Base-by-base conservation (phyloP, 2,888 invertebrate genomes). In the Tridacna crocea region DNA sequence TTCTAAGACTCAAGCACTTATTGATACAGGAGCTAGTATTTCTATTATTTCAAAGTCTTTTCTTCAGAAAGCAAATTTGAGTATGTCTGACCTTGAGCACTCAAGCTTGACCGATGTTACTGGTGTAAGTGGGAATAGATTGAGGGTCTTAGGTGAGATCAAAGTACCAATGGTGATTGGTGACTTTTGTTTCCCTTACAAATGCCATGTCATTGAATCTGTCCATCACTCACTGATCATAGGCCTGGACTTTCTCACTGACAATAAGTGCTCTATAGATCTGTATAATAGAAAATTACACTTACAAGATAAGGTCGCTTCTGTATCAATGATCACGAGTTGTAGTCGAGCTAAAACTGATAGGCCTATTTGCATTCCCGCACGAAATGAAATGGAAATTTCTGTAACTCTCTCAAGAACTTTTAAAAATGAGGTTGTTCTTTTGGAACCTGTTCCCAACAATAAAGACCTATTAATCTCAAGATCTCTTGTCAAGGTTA, bases 21-120 rank as follows among this genome's bases (percentile, higher is more conserved):
- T 78, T n/a, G 82, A 82, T n/a, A 79, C 82, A 19, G 82, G 79
- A 36, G 79, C 82, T 17, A 36, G 61, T n/a, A 46, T 82, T 24
- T 79, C 79, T 11, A 66, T 72, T 26, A 63, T 76, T 36, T 79
- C 79, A 46, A 51, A 76, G 22, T n/a, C 58, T 17, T 78, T 82
- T 61, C 22, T 82, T 0, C 76, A 77, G 36, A 82, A 51, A 26
- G n/a, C 75, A 22, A 70, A 73, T 17, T 48, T 74, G 48, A 36
- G 26, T 24, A 46, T 68, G 22, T 60, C 36, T 22, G 46, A 72
- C 11, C 22, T 76, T 48, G 51, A 61, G 36, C 15, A 58, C 8
- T 46, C 66, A 13, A 8, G 19, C 0, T 26, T 75, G 27, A 48
- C 24, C 6, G 13, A 79, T 26, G 76, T 76, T 0, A 61, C 60